These are phyloP conservation scores for Sinocyclocheilus anshuiensis DNA, from an alignment of 2,113 vertebrate genomes.

Conservation along the genomic window DNA sequence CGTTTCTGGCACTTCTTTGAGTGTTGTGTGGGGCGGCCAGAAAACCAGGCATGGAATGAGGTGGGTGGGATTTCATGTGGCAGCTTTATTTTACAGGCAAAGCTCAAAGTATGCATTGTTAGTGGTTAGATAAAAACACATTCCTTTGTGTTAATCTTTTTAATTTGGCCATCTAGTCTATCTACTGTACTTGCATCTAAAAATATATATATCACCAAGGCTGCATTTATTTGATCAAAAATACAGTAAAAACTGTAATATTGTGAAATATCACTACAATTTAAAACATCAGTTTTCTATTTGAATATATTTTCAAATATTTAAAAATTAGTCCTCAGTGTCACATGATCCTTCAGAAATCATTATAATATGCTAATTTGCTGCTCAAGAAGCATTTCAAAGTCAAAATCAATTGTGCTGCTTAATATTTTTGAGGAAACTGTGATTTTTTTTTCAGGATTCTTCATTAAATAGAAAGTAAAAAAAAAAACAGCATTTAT, in stretches of 20 bases:
- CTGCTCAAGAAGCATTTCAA: background rate
- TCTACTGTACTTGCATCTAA: background rate
- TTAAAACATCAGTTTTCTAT: too few species aligned
- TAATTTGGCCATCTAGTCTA: background rate
- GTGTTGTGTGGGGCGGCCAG: background rate
- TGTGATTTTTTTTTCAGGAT: too few species aligned
- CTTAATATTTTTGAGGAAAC: too few species aligned
- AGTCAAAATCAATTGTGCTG: too few species aligned
- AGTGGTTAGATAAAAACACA: constrained; percentile 49
- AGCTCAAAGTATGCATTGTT: constrained; percentile 58
- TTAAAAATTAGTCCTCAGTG: too few species aligned
- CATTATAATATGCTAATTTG: background rate
- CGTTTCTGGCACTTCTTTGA: constrained; percentile 23
- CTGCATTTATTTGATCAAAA: background rate
- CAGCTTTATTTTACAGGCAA: constrained; percentile 30
- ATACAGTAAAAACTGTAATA: background rate
- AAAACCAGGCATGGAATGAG: background rate
- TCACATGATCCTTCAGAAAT: too few species aligned
- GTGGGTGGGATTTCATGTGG: background rate
- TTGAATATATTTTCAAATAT: too few species aligned
- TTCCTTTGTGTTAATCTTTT: background rate
- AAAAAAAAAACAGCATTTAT: too few species aligned
- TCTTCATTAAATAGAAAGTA: too few species aligned
- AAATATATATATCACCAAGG: background rate
- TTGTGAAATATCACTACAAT: too few species aligned